A percentile compares a stretch with the other conserved stretches of the same genome.
phyloP scores from a whole-genome alignment of 2,797 vertebrate species.

The Bradypodion pumilum region DNA sequence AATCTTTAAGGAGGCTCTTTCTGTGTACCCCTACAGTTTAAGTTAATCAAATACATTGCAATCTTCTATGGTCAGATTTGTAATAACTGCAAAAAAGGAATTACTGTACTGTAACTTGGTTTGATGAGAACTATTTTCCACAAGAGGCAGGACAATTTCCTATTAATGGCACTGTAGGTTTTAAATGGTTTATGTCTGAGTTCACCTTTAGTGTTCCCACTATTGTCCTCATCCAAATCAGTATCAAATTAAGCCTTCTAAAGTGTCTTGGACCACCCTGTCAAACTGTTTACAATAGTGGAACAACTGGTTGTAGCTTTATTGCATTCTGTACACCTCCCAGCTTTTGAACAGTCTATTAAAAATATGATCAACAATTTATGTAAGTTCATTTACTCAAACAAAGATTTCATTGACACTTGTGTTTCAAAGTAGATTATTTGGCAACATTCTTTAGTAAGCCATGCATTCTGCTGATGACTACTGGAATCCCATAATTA shows the following conservation, averaged over 20 bases:
- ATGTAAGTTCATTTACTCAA: neutral
- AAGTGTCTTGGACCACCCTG: neutral
- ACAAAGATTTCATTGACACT: neutral
- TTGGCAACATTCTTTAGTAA: neutral
- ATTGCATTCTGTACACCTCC: conserved; percentile 1
- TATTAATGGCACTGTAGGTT: neutral
- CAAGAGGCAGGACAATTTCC: neutral
- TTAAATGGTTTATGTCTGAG: neutral
- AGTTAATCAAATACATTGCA: neutral
- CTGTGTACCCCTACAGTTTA: too few relatives aligned
- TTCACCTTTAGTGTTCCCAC: conserved; percentile 11
- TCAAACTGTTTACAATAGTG: neutral
- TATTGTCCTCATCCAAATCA: neutral
- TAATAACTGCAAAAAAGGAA: neutral
- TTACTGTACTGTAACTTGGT: conserved; percentile 5
- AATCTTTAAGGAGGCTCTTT: too few relatives aligned
- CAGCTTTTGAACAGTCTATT: neutral
- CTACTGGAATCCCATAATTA: neutral
- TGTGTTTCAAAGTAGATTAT: neutral
- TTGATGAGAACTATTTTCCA: conserved; percentile 9
- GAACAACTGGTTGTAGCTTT: neutral
- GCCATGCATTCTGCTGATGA: neutral
- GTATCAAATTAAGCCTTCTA: conserved; percentile 1
- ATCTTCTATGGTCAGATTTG: neutral
- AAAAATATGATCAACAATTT: neutral